Evolutionary conservation across 1,140 invertebrate genomes (phyloP).

Genomic region (Euwallacea fornicatus): DNA sequence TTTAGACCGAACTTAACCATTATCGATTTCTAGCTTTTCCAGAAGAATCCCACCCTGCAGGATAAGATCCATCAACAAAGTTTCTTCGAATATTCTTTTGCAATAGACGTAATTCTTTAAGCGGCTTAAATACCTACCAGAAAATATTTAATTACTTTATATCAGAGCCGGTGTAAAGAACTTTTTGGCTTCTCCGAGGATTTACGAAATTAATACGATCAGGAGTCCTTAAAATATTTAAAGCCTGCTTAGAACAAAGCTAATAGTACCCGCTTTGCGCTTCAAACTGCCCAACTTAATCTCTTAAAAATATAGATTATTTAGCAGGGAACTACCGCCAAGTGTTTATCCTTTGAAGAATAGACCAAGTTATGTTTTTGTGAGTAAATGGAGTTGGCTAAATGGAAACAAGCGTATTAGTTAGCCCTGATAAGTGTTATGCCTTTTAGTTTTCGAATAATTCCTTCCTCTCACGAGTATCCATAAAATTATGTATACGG

Average conservation of each 20-base stretch:
- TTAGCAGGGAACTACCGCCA: background rate
- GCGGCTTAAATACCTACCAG: constrained; percentile 7
- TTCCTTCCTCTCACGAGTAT: too few species aligned
- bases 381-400: too few species aligned
- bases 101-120: constrained; percentile 10
- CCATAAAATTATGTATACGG: too few species aligned
- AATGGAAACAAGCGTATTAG: too few species aligned
- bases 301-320: constrained; percentile 5
- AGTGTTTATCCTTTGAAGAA: too few species aligned
- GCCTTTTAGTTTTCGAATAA: too few species aligned
- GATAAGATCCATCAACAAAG: background rate
- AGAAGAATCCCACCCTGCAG: background rate
- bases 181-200: constrained; percentile 10
- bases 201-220: constrained; percentile 10
- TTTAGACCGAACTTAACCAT: constrained; percentile 11
- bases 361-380: too few species aligned
- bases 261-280: background rate
- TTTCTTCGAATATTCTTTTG: constrained; percentile 5
- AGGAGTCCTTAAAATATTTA: constrained; percentile 8
- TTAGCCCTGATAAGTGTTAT: too few species aligned
- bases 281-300: background rate
- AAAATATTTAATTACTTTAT: constrained; percentile 19
- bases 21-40: background rate
- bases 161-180: constrained; percentile 6
- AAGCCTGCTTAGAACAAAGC: constrained; percentile 1